Conservation (phyloP, 2,888 invertebrate genomes). For the Colletes collaris region DNA sequence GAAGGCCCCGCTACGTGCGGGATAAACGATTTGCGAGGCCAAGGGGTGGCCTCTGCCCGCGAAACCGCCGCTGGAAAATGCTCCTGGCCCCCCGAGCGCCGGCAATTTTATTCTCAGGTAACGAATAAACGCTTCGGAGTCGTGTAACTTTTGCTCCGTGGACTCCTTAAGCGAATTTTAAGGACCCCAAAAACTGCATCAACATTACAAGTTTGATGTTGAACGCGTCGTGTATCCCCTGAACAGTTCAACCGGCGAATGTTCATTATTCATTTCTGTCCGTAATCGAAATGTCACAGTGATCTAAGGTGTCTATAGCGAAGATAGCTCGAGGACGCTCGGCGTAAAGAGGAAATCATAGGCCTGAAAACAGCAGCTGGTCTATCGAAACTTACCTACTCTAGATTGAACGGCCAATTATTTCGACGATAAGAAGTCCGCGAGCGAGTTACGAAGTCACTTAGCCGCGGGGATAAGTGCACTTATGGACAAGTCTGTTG, state of each 20-base stretch:
- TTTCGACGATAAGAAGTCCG: background rate
- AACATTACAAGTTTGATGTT: too few species aligned
- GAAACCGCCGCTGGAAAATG: slow-evolving; percentile 45
- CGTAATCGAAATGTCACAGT: too few species aligned
- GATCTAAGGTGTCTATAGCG: background rate
- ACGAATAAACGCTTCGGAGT: slow-evolving; percentile 9
- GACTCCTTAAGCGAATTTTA: too few species aligned
- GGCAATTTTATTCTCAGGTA: too few species aligned
- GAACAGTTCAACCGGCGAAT: too few species aligned
- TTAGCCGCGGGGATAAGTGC: background rate
- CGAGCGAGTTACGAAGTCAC: background rate
- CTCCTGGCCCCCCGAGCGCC: slow-evolving; percentile 30
- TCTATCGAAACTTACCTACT: background rate
- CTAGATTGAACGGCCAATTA: background rate
- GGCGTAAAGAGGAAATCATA: background rate
- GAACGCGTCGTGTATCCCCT: too few species aligned
- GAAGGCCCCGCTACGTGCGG: slow-evolving; percentile 66
- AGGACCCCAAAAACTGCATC: too few species aligned
- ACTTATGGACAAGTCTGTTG: background rate
- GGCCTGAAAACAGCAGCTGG: background rate
- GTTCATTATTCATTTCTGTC: too few species aligned
- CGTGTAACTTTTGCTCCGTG: too few species aligned
- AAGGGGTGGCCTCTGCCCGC: slow-evolving; percentile 28
- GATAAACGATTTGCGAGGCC: slow-evolving; percentile 72
- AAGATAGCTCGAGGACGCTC: background rate